Evolutionary conservation across 2,797 vertebrate genomes (phyloP).

Genomic region (Phoebastria nigripes): DNA sequence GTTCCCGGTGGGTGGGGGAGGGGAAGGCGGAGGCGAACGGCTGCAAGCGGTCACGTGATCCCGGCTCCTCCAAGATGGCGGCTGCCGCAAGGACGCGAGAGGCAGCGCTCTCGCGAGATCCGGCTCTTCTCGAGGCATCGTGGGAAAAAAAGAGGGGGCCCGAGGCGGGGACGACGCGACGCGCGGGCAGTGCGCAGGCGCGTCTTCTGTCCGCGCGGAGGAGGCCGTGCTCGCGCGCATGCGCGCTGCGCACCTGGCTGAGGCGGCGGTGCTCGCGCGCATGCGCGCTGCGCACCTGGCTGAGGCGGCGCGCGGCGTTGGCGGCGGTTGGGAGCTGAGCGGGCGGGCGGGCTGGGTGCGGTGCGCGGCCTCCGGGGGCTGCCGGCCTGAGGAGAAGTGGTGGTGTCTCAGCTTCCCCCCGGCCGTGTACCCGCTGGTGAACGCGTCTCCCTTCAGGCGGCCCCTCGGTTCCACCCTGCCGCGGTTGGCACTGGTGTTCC

Average conservation of each 20-base stretch:
- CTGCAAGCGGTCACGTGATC: slow-evolving; percentile 40
- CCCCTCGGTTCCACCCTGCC: too few relatives aligned
- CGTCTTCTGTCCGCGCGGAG: accelerated
- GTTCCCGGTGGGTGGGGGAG: slow-evolving; percentile 47
- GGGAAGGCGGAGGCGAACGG: slow-evolving; percentile 37
- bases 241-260: too few relatives aligned
- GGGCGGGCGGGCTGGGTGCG: neutral
- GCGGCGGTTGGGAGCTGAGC: neutral
- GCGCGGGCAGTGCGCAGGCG: neutral
- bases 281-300: too few relatives aligned
- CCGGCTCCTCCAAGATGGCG: neutral
- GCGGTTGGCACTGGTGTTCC: neutral
- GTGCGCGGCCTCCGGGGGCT: accelerated
- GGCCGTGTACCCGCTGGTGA: neutral
- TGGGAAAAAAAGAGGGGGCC: neutral
- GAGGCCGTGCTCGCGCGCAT: neutral
- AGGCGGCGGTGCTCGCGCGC: accelerated
- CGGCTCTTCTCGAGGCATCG: slow-evolving; percentile 21
- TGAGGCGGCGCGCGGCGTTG: neutral
- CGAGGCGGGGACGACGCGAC: neutral
- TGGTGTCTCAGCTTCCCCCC: accelerated
- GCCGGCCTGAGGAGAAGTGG: accelerated
- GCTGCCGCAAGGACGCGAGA: neutral
- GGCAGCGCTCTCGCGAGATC: neutral
- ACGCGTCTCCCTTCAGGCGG: neutral